phyloP scores from a whole-genome alignment of 2,113 vertebrate species.

The Gambusia holbrooki region DNA sequence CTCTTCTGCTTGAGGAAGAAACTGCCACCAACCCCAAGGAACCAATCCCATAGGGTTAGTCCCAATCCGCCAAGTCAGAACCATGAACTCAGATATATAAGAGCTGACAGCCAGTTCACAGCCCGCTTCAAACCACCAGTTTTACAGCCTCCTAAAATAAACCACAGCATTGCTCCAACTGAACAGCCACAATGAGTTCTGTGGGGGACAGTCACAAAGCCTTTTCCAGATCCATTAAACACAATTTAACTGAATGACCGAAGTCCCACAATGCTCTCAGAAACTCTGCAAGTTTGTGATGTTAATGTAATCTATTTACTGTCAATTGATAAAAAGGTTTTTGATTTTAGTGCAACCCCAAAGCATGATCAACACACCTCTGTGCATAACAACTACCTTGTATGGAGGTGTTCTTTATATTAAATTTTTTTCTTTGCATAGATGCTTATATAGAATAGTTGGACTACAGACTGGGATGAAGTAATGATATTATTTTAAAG shows the following conservation, averaged over 20 bases:
- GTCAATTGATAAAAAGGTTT: neutral
- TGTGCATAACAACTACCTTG: neutral
- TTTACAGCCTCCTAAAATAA: neutral
- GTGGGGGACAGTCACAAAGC: neutral
- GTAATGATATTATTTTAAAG: too few relatives aligned
- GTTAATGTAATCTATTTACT: neutral
- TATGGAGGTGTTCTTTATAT: neutral
- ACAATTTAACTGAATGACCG: neutral
- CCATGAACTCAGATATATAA: neutral
- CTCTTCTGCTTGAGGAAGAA: too few relatives aligned
- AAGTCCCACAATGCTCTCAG: neutral
- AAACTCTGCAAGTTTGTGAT: neutral
- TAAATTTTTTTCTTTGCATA: neutral
- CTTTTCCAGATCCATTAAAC: neutral
- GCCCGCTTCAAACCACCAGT: neutral
- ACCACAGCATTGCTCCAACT: neutral
- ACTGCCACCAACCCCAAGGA: neutral
- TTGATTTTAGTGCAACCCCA: neutral
- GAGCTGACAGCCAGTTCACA: too few relatives aligned
- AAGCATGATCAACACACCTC: neutral
- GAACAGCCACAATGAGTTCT: neutral
- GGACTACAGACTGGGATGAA: too few relatives aligned
- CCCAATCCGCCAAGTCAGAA: too few relatives aligned
- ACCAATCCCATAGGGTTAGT: neutral
- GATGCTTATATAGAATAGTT: too few relatives aligned